Percentiles rank a stretch among this genome's conserved stretches.
Conservation (phyloP, 2,113 vertebrate species). For the Grantiella picta region DNA sequence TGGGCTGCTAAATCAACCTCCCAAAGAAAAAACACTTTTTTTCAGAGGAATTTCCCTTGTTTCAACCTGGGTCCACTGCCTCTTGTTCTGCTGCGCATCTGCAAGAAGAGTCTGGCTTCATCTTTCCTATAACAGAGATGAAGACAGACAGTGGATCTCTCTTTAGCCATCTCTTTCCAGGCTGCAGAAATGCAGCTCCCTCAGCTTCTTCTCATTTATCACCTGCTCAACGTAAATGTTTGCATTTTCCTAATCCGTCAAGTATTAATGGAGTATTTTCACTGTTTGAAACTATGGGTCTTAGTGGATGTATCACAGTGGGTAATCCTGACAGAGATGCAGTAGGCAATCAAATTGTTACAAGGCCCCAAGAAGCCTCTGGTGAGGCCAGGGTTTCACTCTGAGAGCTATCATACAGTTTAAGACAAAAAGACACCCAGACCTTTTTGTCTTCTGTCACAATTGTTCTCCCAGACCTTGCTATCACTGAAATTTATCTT, state of each 20-base stretch:
- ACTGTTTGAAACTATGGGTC: neutral
- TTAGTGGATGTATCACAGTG: neutral
- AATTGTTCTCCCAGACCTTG: neutral
- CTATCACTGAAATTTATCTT: neutral
- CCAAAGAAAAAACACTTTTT: neutral
- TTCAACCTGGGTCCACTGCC: neutral
- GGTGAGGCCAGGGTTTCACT: neutral
- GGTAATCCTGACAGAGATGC: neutral
- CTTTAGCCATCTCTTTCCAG: neutral
- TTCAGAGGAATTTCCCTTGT: neutral
- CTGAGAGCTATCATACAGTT: neutral
- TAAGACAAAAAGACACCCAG: neutral
- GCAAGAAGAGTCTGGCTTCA: neutral
- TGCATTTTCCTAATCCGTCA: neutral
- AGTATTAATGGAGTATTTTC: neutral
- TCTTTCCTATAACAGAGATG: neutral
- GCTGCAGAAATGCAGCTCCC: neutral
- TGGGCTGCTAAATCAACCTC: neutral
- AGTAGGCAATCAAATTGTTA: neutral
- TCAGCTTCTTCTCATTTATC: neutral
- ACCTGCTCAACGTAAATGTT: neutral
- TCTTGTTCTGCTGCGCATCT: neutral
- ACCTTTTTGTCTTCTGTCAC: neutral
- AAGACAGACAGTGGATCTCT: neutral
- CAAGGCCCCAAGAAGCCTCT: neutral